Base-by-base conservation (phyloP, 1,140 invertebrate genomes). In the Drosophila ficusphila region DNA sequence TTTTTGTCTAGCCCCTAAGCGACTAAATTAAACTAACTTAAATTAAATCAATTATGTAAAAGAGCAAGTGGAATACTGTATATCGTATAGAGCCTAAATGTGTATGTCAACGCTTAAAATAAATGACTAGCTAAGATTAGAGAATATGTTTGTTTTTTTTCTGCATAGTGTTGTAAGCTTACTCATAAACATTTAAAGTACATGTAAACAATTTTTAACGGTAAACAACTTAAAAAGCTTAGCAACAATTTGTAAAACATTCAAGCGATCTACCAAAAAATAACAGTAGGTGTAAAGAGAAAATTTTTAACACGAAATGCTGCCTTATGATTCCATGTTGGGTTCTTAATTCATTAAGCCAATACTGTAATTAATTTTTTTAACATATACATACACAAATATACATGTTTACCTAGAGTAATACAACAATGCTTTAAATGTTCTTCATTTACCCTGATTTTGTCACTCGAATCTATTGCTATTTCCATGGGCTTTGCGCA, bases 281-380 rank as follows among this genome's bases (percentile, higher is more conserved):
- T 8, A 51, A 47, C 18, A 29, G 12, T 49, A 44, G 19, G 60
- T 61, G 47, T 47, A 41, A 71, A 73, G 42, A 42, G 41, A 41
- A 54, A 67, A 47, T 52, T 75, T 64, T 61, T 52, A 71, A 74
- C 52, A 72, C 56, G 47, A 89, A 90, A 76, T 79, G 88, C 88
- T 90, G 86, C 86, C 86, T 90, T 90, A 90, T 90, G 71, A 90
- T 90, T 90, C 86, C 86, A 88, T 76, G 75, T 90, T 79, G 88
- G 78, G 76, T 85, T 77, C 60, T 77, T 77, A 56, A 73, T 61
- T 74, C 67, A 67, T 82, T 81, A 70, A 81, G 78, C 73, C 64
- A 86, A 64, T 56, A 70, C 57, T 60, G 51, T 64, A 56, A 62
- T 69, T 58, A 21, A 12, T 38, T 44, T 74, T 75, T 67, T 46